Conservation (phyloP, 1,140 invertebrate genomes). For the Zaprionus ornatus region DNA sequence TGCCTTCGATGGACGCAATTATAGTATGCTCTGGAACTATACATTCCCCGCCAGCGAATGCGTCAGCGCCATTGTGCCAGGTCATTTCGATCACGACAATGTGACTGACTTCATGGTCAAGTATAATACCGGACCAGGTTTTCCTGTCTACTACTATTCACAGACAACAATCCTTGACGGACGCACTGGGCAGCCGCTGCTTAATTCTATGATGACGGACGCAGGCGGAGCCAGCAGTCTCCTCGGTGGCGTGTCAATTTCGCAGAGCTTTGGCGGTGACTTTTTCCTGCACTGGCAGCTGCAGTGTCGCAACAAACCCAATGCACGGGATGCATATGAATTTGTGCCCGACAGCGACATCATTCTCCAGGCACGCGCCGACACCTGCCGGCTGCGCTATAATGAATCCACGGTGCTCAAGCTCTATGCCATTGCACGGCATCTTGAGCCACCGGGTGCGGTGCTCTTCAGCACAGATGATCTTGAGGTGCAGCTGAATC, state of each 20-base stretch:
- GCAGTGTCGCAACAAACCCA: slow-evolving; percentile 71
- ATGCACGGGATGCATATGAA: slow-evolving; percentile 88
- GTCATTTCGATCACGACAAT: slow-evolving; percentile 92
- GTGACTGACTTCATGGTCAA: slow-evolving; percentile 93
- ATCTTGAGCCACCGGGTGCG: slow-evolving; percentile 88
- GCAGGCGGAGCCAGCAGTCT: slow-evolving; percentile 87
- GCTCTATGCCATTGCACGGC: slow-evolving; percentile 89
- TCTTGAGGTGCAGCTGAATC: slow-evolving; percentile 78
- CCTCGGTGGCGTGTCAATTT: slow-evolving; percentile 77
- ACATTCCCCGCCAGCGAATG: slow-evolving; percentile 87
- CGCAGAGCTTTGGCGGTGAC: slow-evolving; percentile 81
- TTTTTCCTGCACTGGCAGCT: slow-evolving; percentile 83
- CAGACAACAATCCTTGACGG: slow-evolving; percentile 89
- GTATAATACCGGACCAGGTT: slow-evolving; percentile 90
- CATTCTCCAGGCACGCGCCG: slow-evolving; percentile 87
- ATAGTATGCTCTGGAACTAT: slow-evolving; percentile 89
- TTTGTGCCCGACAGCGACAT: slow-evolving; percentile 87
- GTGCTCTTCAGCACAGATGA: slow-evolving; percentile 87
- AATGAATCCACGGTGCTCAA: slow-evolving; percentile 88
- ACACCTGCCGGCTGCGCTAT: slow-evolving; percentile 90
- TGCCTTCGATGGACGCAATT: slow-evolving; percentile 89
- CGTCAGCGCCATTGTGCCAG: slow-evolving; percentile 90
- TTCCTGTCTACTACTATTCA: slow-evolving; percentile 91
- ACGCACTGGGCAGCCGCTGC: slow-evolving; percentile 87
- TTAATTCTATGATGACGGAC: slow-evolving; percentile 88